Evolutionary conservation across 2,888 invertebrate genomes (phyloP).

Genomic region (Ichneumon xanthorius): DNA sequence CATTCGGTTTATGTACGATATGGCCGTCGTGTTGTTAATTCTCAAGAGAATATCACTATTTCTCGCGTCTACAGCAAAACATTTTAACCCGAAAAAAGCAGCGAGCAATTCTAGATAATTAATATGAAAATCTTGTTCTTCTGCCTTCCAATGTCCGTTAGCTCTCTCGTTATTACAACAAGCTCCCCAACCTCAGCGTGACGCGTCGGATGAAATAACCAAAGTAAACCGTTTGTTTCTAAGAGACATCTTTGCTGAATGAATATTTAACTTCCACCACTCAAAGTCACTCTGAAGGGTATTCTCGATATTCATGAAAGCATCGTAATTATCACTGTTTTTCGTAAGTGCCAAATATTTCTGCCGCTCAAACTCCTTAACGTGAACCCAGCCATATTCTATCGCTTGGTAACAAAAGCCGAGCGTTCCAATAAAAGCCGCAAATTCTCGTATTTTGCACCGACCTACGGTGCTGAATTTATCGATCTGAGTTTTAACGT

Average conservation of each 20-base stretch:
- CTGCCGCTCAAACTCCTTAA: slow-evolving; percentile 38
- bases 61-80: slow-evolving; percentile 51
- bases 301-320: slow-evolving; percentile 6
- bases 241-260: slow-evolving; percentile 19
- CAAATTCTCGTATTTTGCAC: slow-evolving; percentile 14
- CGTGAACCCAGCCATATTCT: slow-evolving; percentile 41
- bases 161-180: slow-evolving; percentile 9
- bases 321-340: slow-evolving; percentile 21
- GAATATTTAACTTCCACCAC: slow-evolving; percentile 7
- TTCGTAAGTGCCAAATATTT: slow-evolving; percentile 28
- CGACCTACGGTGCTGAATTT: background rate
- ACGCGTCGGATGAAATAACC: slow-evolving; percentile 35
- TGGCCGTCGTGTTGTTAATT: slow-evolving; percentile 63
- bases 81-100: slow-evolving; percentile 65
- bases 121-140: slow-evolving; percentile 49
- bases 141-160: slow-evolving; percentile 52
- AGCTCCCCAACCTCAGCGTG: slow-evolving; percentile 35
- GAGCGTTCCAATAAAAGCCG: slow-evolving; percentile 10
- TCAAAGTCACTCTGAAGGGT: slow-evolving; percentile 29
- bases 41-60: slow-evolving; percentile 58
- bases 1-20: no score
- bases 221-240: slow-evolving; percentile 8
- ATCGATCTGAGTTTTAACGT: slow-evolving; percentile 5
- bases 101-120: slow-evolving; percentile 55
- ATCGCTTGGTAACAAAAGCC: slow-evolving; percentile 26